These are phyloP conservation scores for Prinia subflava DNA, from an alignment of 2,113 vertebrate species.

Conservation along the genomic window DNA sequence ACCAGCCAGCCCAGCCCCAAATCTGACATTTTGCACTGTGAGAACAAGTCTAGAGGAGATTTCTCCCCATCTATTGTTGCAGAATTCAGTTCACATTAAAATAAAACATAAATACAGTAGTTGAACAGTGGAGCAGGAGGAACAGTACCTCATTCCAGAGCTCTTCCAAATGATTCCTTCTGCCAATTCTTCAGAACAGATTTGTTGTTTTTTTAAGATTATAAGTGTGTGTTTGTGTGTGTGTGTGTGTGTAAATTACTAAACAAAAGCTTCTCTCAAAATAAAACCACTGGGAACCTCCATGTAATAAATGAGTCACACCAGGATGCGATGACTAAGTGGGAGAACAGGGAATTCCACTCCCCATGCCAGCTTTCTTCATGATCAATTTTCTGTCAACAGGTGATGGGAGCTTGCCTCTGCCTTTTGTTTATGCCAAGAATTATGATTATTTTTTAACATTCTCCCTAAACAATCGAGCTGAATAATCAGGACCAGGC, in stretches of 20 bases:
- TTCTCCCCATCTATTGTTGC: conserved; percentile 22
- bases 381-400: conserved; percentile 81
- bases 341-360: conserved; percentile 86
- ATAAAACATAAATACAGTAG: conserved; percentile 19
- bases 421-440: conserved; percentile 68
- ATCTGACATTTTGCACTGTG: conserved; percentile 68
- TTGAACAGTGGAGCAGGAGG: background rate
- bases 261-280: conserved; percentile 76
- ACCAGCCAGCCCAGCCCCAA: conserved; percentile 53
- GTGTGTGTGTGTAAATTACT: conserved; percentile 67
- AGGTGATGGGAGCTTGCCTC: conserved; percentile 77
- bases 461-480: conserved; percentile 74
- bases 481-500: conserved; percentile 71
- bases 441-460: conserved; percentile 64
- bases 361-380: conserved; percentile 72
- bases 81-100: background rate
- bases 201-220: conserved; percentile 41
- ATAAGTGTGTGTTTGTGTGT: conserved; percentile 2
- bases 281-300: conserved; percentile 85
- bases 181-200: conserved; percentile 37
- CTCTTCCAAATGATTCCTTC: background rate
- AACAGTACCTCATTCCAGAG: background rate
- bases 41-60: conserved; percentile 33
- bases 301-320: conserved; percentile 81
- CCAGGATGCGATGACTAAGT: conserved; percentile 88